A percentile compares a stretch with the other conserved stretches of the same genome.
phyloP scores from a whole-genome alignment of 2,888 invertebrate genomes.

The Rhamphomyia laevipes region DNA sequence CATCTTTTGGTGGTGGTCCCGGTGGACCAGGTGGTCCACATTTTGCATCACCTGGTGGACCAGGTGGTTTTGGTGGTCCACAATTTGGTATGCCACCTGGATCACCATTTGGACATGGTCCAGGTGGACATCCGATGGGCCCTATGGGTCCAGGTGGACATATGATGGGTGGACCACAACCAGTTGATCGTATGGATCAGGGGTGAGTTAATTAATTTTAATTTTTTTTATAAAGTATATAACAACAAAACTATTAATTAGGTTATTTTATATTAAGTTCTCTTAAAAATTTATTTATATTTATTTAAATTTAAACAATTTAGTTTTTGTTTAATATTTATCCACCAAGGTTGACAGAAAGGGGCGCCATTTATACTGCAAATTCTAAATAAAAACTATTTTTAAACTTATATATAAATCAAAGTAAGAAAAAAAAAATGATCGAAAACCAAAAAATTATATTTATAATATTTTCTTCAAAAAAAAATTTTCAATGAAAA shows the following conservation, averaged over 20 bases:
- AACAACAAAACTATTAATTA: neutral
- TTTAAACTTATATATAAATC: too few species aligned
- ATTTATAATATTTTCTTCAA: too few species aligned
- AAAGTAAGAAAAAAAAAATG: too few species aligned
- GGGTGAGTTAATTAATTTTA: conserved; percentile 43
- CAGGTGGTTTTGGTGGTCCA: conserved; percentile 49
- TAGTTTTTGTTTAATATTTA: too few species aligned
- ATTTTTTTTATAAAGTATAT: neutral
- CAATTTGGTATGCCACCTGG: conserved; percentile 60
- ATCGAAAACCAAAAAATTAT: too few species aligned
- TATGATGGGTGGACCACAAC: conserved; percentile 57
- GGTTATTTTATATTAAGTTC: too few species aligned
- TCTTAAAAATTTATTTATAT: too few species aligned
- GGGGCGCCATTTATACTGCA: too few species aligned
- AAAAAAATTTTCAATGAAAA: too few species aligned
- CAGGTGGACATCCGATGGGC: conserved; percentile 46
- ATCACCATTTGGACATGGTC: conserved; percentile 57
- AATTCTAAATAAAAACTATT: too few species aligned
- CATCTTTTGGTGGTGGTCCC: conserved; percentile 47
- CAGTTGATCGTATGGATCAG: conserved; percentile 70
- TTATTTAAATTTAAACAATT: too few species aligned
- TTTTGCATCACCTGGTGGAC: conserved; percentile 41
- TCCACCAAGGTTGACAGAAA: too few species aligned
- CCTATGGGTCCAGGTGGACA: conserved; percentile 43
- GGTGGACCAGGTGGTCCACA: conserved; percentile 35